Percentiles rank a stretch among this genome's conserved stretches.
phyloP scores from a whole-genome alignment of 2,888 invertebrate genomes.

The Melanotus villosus region DNA sequence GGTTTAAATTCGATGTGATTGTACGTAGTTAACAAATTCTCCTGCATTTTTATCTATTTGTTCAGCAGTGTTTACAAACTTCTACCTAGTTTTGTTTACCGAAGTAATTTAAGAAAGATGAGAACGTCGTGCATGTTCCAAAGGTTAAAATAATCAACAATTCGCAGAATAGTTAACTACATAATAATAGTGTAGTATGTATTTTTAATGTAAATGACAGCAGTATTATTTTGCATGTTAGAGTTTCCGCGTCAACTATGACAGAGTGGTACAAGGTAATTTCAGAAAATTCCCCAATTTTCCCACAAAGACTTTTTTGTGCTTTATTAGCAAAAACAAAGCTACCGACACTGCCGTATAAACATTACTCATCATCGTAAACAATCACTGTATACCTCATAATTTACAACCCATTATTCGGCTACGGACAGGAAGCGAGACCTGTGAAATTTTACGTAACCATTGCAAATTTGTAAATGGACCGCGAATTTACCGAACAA shows the following conservation, averaged over 20 bases:
- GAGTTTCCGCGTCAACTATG: no score
- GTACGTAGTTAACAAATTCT: no score
- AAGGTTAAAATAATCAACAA: conserved; percentile 1
- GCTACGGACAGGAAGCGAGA: conserved; percentile 2
- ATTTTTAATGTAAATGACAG: neutral
- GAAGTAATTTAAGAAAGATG: neutral
- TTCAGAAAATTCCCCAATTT: no score
- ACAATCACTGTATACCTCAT: neutral
- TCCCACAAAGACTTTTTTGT: no score
- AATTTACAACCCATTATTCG: neutral
- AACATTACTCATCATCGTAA: neutral
- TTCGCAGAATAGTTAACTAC: neutral
- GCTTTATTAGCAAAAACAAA: no score
- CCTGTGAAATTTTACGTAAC: neutral
- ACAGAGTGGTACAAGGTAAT: no score
- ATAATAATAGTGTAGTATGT: no score
- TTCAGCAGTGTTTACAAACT: no score
- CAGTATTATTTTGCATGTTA: neutral
- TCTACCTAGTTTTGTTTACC: no score
- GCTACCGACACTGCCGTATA: no score
- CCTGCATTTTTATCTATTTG: no score
- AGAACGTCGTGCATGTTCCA: neutral
- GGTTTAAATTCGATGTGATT: no score
- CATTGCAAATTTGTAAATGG: conserved; percentile 5
- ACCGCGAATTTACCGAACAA: neutral